Evolutionary conservation across 2,113 vertebrate genomes (phyloP), one percentile per base, ranked within the genome.

Genomic region (Labrus mixtus): DNA sequence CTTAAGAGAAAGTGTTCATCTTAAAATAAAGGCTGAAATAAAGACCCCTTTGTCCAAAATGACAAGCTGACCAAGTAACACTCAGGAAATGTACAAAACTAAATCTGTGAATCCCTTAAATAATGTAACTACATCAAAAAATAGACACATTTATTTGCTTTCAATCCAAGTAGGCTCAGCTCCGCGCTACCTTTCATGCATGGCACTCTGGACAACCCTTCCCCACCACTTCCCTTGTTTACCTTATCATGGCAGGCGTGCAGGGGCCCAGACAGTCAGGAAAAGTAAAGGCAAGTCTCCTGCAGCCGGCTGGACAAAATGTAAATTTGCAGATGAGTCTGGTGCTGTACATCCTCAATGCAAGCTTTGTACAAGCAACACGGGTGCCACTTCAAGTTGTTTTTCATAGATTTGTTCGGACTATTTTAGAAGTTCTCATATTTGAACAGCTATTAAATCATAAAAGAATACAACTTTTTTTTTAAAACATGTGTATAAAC

Each of bases 1-100:
- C 39, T 68, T 85, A 65, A 82, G 57, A 68, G 84, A 91, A 92
- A 91, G 66, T 64, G 58, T 79, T 75, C 36, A 13, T 63, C 80
- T 76, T 76, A 60, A 91, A 93, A 94, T 89, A 89, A 87, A 48
- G 15, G 0, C 45, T 29, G 22, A 72, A 91, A 88, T 88, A 71
- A 93, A 92, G 63, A 75, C 73, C 54, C 80, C 80, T 82, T 85
- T 90, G 71, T 91, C 70, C 59, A 68, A 56, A 82, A 73, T 82
- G 64, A 74, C 84, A 86, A 72, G 71, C 68, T 75, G 76, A 87
- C 58, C 73, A 87, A 90, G 86, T 88, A 82, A 48, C 20, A 63
- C 20, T 36, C 67, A 74, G 63, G 73, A 76, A 69, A 77, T 67
- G 66, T 61, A 51, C 64, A 66, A 25, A 54, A 68, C 64, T 73